These are phyloP conservation scores for Panthera uncia DNA, from an alignment of 2,113 vertebrate species.

Conservation along the genomic window DNA sequence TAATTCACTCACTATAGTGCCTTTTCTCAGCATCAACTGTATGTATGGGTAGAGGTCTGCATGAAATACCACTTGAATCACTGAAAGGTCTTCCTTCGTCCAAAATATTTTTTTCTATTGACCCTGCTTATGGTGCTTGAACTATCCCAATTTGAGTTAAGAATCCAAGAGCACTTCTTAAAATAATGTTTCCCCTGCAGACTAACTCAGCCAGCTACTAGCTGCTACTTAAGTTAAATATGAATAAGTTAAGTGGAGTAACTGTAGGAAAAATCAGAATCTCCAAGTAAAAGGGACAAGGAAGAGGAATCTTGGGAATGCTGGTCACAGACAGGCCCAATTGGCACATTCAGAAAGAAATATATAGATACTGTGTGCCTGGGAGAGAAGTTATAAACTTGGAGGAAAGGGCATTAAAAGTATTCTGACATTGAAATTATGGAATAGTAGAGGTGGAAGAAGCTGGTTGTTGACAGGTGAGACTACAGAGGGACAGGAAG, in stretches of 20 bases:
- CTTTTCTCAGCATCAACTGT: neutral
- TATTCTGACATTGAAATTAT: neutral
- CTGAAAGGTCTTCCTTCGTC: neutral
- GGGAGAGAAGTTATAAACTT: neutral
- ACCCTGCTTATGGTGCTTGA: neutral
- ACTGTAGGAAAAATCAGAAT: neutral
- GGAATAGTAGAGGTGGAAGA: neutral
- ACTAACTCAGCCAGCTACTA: neutral
- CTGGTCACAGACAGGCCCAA: neutral
- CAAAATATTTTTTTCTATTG: neutral
- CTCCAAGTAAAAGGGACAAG: neutral
- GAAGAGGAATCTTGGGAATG: neutral
- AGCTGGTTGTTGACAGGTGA: neutral
- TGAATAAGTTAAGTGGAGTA: neutral
- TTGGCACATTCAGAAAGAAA: neutral
- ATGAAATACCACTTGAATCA: neutral
- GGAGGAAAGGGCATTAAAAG: neutral
- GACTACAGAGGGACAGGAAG: neutral
- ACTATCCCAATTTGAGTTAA: neutral
- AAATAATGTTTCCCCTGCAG: neutral
- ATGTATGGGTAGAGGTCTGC: neutral
- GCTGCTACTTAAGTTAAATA: neutral
- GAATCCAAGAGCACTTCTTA: neutral
- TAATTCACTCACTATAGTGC: neutral
- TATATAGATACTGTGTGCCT: fast-evolving